Conservation (phyloP, 2,113 vertebrate genomes). For the Uria lomvia region DNA sequence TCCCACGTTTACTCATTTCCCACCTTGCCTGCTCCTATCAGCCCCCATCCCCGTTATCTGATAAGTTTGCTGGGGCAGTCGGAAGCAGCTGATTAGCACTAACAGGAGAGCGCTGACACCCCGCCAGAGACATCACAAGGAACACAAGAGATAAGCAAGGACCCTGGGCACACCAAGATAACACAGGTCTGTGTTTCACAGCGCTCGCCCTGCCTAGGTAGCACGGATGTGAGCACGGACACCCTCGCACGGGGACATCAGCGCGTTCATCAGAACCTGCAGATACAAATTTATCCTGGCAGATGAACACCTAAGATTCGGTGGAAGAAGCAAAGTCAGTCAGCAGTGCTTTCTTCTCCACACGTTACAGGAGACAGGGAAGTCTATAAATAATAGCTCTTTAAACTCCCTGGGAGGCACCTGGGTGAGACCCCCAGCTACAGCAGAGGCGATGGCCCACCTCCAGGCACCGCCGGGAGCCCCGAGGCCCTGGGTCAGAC, state of each 20-base stretch:
- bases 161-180: neutral
- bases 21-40: neutral
- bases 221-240: neutral
- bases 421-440: neutral
- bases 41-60: neutral
- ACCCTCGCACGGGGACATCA: fast-evolving
- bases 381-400: neutral
- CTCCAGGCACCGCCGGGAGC: neutral
- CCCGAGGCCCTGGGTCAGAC: neutral
- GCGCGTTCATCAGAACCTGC: neutral
- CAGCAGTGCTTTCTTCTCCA: neutral
- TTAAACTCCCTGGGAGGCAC: neutral
- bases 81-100: neutral
- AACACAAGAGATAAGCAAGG: neutral
- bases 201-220: neutral
- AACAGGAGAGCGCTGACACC: neutral
- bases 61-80: neutral
- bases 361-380: neutral
- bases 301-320: neutral
- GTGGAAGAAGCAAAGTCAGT: neutral
- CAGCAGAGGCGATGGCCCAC: fast-evolving
- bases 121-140: neutral
- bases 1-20: neutral
- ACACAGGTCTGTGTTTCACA: neutral
- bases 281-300: neutral